Base-by-base conservation (phyloP, 2,797 vertebrate genomes). In the Acrossocheilus wenchowensis region DNA sequence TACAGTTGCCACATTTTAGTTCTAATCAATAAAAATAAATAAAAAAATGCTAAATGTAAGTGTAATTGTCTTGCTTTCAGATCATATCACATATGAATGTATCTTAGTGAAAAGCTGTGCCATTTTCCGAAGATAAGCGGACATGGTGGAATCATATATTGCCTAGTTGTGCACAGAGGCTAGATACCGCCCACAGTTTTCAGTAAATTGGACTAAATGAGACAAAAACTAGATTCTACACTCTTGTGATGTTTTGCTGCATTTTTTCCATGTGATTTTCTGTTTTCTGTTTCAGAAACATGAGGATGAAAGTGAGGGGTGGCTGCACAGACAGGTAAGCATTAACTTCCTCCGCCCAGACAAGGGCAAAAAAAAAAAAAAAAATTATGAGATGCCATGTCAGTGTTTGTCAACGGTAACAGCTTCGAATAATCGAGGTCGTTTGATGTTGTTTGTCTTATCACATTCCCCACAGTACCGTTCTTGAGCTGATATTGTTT, bases 251-350 rank as follows among this genome's bases (percentile, higher is more conserved):
- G 6, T 81, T 50, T 81, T 3, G 39, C 23, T 43, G 45, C 30
- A 19, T 54, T 78, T 26, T 52, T 21, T 52, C 0, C 39, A 43
- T 79, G 34, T 72, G 45, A 66, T 78, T 17, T 30, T 52, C 3
- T 81, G 5, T n/a, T 41, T 75, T 68, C 87, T 89, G 0, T 95
- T 95, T 36, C 92, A 99, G 98, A 99, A 98, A 98, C 97, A 99
- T 0, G 97, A 98, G 88, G 97, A 99, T 88, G 97, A 98, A 88
- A 99, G 97, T 0, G 97, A 98, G 81, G 96, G 96, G 34, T 99
- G 98, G 98, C 94, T 99, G 23, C 96, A 98, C 94, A 96, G 98
- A 92, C 98, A 99, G 97, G 98, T 99, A 34, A 78, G 87, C 36
- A 69, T 78, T 62, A 66, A 26, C 54, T 66, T 77, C n/a, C 80